Evolutionary conservation across 2,113 vertebrate species (phyloP), one percentile per base, ranked within the genome.

Genomic region (Oryctolagus cuniculus): DNA sequence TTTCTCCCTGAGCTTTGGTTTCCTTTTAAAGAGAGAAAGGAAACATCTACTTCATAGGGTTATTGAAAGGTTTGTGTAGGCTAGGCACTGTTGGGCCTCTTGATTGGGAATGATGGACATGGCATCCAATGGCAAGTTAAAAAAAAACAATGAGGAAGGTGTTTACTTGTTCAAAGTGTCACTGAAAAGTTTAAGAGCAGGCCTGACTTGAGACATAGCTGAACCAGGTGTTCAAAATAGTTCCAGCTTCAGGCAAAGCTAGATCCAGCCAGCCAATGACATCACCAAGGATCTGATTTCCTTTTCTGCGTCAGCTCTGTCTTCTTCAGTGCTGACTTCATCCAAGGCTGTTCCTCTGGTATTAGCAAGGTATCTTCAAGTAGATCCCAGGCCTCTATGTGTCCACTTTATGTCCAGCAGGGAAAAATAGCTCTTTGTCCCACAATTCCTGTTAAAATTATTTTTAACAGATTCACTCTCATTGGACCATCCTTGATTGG

Each of bases 181-280:
- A n/a, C 51, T 66, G 22, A 67, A 64, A 95, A 94, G 49, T 36
- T 83, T 44, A 64, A 61, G 21, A 27, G 15, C 3, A 34, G 10
- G 24, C 49, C 25, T 80, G 77, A 78, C 49, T 84, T 90, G 13
- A 51, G 74, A 80, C 36, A 91, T 9, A 82, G 27, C 44, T 63
- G 53, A 94, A 67, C 19, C 5, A 36, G 34, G 16, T 51, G 5
- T 4, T 67, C 55, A 75, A 34, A 44, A 36, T 24, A 38, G 66
- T n/a, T 58, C 74, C 16, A 53, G n/a, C 29, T 85, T 93, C 64
- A 67, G 87, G 22, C n/a, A 83, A 93, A 91, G 36, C 49, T 69
- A 49, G 53, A 64, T 27, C 51, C 34, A 74, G 34, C 25, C 74
- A 1, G 49, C 70, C 81, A 94, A 21, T 51, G n/a, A 55, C 53